Base-by-base conservation (phyloP, 2,888 invertebrate genomes). In the Lycaena phlaeas region DNA sequence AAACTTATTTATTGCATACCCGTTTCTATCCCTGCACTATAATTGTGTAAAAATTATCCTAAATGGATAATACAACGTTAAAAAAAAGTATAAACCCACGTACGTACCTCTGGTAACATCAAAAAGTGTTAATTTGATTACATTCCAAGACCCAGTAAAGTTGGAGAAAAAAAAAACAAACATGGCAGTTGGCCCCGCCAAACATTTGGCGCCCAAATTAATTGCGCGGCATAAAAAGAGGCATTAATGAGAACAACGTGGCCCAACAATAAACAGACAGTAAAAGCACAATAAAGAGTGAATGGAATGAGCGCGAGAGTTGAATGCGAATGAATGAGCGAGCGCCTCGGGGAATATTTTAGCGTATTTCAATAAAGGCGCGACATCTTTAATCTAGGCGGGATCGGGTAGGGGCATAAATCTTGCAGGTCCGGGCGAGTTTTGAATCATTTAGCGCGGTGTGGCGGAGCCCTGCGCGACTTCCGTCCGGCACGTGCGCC, bases 381-480 rank as follows among this genome's bases (percentile, higher is more conserved):
- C 76, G 82, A 82, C 82, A 77, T 81, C 79, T 81, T 79, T 84
- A 82, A 82, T 82, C 82, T 79, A 76, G 76, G 54, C 57, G 56
- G 77, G 77, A 74, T 75, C 75, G 79, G 75, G 78, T 67, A 72
- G 65, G 65, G 74, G 78, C 77, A 82, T 84, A 82, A 84, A 84
- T 84, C 82, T 82, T 84, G 82, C 82, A 84, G 77, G 79, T 76
- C 68, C 77, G 72, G 70, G 59, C 67, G 76, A 76, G 81, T 81
- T 82, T 78, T 84, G 84, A 84, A 84, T 84, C 84, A 84, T 84
- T 84, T 84, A 82, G 81, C 82, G 64, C 54, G 62, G 58, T 53
- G 74, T 68, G 75, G 70, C 62, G 59, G 59, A 56, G 65, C 66
- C 68, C 66, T 68, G 73, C 68, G 75, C 76, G 78, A 75, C 78